A percentile compares a stretch with the other conserved stretches of the same genome.
Evolutionary conservation across 2,888 invertebrate genomes (phyloP).

Genomic region (Temnothorax ravouxi): DNA sequence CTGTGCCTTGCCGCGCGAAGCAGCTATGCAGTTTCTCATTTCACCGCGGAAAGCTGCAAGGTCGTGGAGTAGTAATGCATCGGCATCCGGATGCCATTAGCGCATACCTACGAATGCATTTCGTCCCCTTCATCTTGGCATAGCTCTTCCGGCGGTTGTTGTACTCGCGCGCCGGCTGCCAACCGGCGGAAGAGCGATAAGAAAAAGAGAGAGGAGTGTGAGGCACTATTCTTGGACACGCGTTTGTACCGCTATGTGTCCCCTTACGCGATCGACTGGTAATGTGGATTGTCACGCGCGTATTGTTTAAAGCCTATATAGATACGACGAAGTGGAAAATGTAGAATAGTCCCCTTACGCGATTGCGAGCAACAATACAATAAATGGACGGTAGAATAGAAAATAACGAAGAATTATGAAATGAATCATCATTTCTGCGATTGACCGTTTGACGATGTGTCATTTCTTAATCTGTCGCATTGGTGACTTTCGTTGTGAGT

Average conservation of each 20-base stretch:
- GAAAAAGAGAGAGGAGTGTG: not conserved
- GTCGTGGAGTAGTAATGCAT: constrained; percentile 28
- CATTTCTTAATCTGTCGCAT: not conserved
- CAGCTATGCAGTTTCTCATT: constrained; percentile 29
- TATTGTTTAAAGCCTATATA: constrained; percentile 5
- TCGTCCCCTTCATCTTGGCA: constrained; percentile 34
- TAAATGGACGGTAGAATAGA: not conserved
- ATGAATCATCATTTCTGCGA: not conserved
- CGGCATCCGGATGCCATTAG: constrained; percentile 54
- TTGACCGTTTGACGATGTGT: not conserved
- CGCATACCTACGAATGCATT: constrained; percentile 44
- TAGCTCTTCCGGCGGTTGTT: constrained; percentile 44
- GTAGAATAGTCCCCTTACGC: not conserved
- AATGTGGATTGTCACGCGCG: constrained; percentile 36
- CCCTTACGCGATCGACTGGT: constrained; percentile 51
- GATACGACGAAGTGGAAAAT: not conserved
- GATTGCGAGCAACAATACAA: not conserved
- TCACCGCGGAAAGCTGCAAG: constrained; percentile 41
- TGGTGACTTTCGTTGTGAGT: not conserved
- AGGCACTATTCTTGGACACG: constrained; percentile 34
- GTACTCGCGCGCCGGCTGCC: not conserved
- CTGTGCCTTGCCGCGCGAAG: not conserved
- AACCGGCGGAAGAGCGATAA: constrained; percentile 43
- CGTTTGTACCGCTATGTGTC: constrained; percentile 37
- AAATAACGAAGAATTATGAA: not conserved